Percentiles rank a stretch among this genome's conserved stretches.
Conservation (phyloP, 2,888 invertebrate species). For the Ormyrus pomaceus region DNA sequence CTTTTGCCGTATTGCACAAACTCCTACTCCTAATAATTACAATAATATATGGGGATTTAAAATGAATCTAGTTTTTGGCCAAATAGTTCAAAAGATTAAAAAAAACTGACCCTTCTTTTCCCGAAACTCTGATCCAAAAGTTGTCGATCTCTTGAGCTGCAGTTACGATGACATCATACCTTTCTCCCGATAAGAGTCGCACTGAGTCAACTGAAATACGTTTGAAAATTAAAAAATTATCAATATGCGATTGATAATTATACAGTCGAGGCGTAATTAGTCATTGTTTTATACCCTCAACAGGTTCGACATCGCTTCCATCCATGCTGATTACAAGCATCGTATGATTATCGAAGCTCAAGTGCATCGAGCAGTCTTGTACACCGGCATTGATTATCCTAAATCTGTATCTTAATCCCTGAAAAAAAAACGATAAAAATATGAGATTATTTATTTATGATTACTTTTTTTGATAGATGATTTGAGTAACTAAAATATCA, state of each 20-base stretch:
- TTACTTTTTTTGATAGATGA: no score
- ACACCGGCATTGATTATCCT: conserved; percentile 90
- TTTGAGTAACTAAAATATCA: not conserved
- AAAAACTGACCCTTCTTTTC: conserved; percentile 68
- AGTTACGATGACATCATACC: conserved; percentile 89
- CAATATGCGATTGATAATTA: not conserved
- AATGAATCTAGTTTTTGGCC: not conserved
- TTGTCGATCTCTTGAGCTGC: conserved; percentile 84
- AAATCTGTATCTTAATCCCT: conserved; percentile 81
- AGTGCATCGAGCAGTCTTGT: conserved; percentile 84
- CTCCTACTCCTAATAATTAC: not conserved
- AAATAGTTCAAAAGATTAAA: not conserved
- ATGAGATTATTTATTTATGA: no score
- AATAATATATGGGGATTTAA: not conserved
- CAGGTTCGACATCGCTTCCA: conserved; percentile 80
- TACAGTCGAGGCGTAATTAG: not conserved
- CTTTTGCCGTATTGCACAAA: not conserved
- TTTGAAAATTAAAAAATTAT: not conserved
- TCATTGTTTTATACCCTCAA: conserved; percentile 78
- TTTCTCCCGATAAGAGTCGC: conserved; percentile 91
- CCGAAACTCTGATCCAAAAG: conserved; percentile 89
- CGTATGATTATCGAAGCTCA: no score
- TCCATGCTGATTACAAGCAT: no score
- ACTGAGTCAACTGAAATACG: conserved; percentile 78
- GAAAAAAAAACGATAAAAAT: not conserved